phyloP scores from a whole-genome alignment of 2,888 invertebrate species.

The Xestia ashworthii region DNA sequence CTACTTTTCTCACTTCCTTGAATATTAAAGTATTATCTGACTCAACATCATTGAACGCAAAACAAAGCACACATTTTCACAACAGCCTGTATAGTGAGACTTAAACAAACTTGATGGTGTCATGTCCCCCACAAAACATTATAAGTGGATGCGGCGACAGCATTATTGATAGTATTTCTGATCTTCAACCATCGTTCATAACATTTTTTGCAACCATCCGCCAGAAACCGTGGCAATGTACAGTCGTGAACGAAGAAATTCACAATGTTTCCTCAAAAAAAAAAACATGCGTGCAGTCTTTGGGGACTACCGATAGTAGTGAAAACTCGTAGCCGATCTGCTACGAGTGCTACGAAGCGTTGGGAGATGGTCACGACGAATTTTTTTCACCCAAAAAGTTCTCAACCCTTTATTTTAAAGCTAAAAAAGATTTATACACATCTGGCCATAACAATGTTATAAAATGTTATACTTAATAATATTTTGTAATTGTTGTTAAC shows the following conservation, averaged over 20 bases:
- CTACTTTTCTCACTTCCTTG: background rate
- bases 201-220: constrained; percentile 81
- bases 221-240: constrained; percentile 71
- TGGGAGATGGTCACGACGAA: no score
- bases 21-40: no score
- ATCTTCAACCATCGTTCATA: constrained; percentile 84
- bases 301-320: no score
- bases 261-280: background rate
- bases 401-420: no score
- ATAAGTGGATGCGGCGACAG: constrained; percentile 70
- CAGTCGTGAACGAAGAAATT: constrained; percentile 64
- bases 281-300: no score
- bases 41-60: background rate
- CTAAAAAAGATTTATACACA: no score
- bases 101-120: constrained; percentile 56
- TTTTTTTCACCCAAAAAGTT: no score
- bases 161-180: constrained; percentile 83
- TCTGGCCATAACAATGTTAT: no score
- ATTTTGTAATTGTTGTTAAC: no score
- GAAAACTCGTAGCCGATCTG: no score
- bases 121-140: constrained; percentile 57
- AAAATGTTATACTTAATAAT: no score
- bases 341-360: no score
- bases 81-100: constrained; percentile 52
- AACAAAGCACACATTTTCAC: background rate